Conservation (phyloP, 1,140 invertebrate genomes). For the Drosophila kanapiae region DNA sequence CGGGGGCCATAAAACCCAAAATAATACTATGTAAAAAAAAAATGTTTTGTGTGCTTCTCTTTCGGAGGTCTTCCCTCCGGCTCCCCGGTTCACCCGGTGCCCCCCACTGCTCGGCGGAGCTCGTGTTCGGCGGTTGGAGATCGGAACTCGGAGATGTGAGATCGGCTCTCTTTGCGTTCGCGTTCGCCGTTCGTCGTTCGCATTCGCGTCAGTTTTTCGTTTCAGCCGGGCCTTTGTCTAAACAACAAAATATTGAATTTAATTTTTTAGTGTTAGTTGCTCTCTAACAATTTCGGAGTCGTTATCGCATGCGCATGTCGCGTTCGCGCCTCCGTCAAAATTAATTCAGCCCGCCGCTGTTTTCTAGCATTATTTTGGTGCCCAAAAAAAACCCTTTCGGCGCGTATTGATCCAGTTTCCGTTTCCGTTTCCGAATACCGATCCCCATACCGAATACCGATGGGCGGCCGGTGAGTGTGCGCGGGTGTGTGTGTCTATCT, state of each 20-base stretch:
- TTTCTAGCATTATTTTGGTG: neutral
- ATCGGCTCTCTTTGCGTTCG: constrained; percentile 60
- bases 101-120: constrained; percentile 11
- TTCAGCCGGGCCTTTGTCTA: constrained; percentile 81
- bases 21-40: constrained; percentile 81
- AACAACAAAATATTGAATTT: constrained; percentile 85
- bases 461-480: constrained; percentile 20
- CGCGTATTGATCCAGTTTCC: neutral
- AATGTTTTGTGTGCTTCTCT: constrained; percentile 69
- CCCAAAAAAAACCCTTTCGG: neutral
- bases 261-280: constrained; percentile 85
- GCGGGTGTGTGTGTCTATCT: constrained; percentile 26
- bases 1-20: constrained; percentile 74
- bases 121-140: constrained; percentile 24
- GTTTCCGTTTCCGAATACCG: neutral
- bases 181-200: constrained; percentile 44
- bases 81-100: neutral
- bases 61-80: neutral
- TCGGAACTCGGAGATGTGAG: constrained; percentile 51
- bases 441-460: neutral
- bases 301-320: constrained; percentile 85
- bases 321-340: constrained; percentile 46
- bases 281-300: constrained; percentile 85
- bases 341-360: constrained; percentile 1
- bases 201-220: constrained; percentile 73